A percentile compares a stretch with the other conserved stretches of the same genome.
Conservation (phyloP, 2,797 vertebrate species). For the Todus mexicanus region DNA sequence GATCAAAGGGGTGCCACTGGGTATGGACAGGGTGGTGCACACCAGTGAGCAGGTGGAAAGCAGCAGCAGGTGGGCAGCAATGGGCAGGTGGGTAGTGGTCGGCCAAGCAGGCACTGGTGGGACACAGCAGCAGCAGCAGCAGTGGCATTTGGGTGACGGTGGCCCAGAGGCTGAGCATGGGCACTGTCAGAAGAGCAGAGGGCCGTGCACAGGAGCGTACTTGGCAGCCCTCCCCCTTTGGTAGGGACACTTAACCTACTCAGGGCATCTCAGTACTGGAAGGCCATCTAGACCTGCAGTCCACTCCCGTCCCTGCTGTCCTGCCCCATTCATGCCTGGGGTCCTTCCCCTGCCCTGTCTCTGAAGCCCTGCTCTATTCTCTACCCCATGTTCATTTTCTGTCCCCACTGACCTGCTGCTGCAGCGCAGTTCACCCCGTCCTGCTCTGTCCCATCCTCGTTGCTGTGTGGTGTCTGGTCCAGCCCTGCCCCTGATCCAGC, state of each 20-base stretch:
- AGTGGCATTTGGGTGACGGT: not conserved
- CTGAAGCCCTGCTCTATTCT: not conserved
- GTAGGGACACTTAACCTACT: not conserved
- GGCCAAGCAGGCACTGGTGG: not conserved
- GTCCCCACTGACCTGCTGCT: not conserved
- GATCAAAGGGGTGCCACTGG: not conserved
- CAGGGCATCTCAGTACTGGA: not conserved
- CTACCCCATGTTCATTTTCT: fast-evolving
- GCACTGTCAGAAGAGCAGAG: not conserved
- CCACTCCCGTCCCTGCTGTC: not conserved
- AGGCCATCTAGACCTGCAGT: not conserved
- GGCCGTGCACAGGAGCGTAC: fast-evolving
- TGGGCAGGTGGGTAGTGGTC: not conserved
- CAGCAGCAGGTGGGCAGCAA: not conserved
- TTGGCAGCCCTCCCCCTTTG: not conserved
- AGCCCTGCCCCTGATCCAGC: not conserved
- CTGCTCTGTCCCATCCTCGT: not conserved
- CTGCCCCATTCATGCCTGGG: fast-evolving
- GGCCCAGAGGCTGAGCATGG: not conserved
- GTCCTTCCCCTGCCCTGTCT: not conserved
- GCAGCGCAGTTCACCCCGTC: fast-evolving
- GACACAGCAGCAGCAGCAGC: not conserved
- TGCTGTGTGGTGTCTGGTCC: fast-evolving
- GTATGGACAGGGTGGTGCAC: not conserved
- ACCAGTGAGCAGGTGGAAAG: not conserved